Percentiles rank a stretch among this genome's conserved stretches.
These are phyloP conservation scores for Rhinatrema bivittatum DNA, from an alignment of 2,797 vertebrate species.

Conservation along the genomic window DNA sequence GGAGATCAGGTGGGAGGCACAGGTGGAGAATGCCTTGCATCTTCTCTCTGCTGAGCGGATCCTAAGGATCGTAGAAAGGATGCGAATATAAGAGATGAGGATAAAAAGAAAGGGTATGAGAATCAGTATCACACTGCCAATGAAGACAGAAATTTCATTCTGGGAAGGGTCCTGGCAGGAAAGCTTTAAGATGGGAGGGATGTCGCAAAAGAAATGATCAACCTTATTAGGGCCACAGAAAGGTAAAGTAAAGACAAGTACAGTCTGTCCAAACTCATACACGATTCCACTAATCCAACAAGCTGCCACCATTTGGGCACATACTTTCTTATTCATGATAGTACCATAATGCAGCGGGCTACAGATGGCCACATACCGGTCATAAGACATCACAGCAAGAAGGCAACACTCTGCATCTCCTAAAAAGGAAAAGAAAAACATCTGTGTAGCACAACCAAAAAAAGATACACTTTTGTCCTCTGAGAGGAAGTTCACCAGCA, in stretches of 20 bases:
- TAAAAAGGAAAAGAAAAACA: constrained; percentile 25
- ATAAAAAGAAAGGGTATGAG: constrained; percentile 21
- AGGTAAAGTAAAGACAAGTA: constrained; percentile 6
- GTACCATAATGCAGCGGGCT: constrained; percentile 22
- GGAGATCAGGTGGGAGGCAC: constrained; percentile 21
- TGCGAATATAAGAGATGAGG: constrained; percentile 27
- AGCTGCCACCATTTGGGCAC: constrained; percentile 14
- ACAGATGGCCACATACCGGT: constrained; percentile 29
- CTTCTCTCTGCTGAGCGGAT: constrained; percentile 24
- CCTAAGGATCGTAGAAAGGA: constrained; percentile 17
- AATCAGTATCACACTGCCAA: constrained; percentile 17
- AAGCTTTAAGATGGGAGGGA: constrained; percentile 29
- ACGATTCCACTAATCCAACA: constrained; percentile 9
- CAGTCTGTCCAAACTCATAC: background rate
- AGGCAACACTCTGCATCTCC: constrained; percentile 27
- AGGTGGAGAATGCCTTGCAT: constrained; percentile 37
- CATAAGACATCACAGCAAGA: constrained; percentile 31
- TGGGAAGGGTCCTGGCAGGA: constrained; percentile 26
- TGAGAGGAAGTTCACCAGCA: constrained; percentile 18
- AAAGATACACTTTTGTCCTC: constrained; percentile 13
- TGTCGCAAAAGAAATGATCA: constrained; percentile 33
- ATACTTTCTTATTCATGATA: constrained; percentile 20
- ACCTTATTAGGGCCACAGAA: constrained; percentile 30
- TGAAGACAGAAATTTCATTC: constrained; percentile 23
- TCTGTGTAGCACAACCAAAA: constrained; percentile 19